Conservation (phyloP, 2,888 invertebrate species). For the Drosophila austrosaltans region DNA sequence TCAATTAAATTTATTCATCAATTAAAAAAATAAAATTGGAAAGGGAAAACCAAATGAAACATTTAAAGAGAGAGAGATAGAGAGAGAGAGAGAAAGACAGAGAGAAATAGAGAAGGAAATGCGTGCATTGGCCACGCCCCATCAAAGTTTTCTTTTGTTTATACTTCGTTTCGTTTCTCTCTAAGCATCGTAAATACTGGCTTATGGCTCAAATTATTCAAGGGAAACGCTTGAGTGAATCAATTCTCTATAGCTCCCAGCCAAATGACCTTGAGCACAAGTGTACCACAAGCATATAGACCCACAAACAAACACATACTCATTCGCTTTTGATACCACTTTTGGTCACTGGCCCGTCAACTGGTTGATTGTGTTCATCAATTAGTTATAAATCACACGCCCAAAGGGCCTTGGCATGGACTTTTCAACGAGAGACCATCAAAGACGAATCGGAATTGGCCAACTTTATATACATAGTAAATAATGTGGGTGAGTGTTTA, state of each 20-base stretch:
- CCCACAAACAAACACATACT: conserved; percentile 7
- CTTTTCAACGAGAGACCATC: conserved; percentile 13
- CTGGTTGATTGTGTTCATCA: conserved; percentile 65
- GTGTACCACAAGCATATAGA: conserved; percentile 41
- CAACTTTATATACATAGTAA: background rate
- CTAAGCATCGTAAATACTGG: conserved; percentile 61
- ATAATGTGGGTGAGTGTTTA: background rate
- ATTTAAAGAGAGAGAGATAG: conserved; percentile 33
- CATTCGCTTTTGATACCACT: conserved; percentile 1
- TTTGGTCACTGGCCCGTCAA: conserved; percentile 29
- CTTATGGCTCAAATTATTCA: conserved; percentile 73
- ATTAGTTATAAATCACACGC: conserved; percentile 69
- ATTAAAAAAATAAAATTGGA: conserved; percentile 55
- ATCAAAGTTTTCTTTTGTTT: background rate
- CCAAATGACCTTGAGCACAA: conserved; percentile 52
- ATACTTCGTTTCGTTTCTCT: background rate
- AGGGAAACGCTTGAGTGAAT: conserved; percentile 63
- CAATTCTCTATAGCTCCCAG: conserved; percentile 30
- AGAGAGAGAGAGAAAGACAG: background rate
- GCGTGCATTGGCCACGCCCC: conserved; percentile 7
- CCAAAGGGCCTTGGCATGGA: conserved; percentile 25
- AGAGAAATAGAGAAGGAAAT: background rate
- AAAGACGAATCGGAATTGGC: conserved; percentile 17
- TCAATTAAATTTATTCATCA: conserved; percentile 75
- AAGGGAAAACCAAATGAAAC: conserved; percentile 56